phyloP scores from a whole-genome alignment of 2,888 invertebrate species.

The Gerris lacustris region DNA sequence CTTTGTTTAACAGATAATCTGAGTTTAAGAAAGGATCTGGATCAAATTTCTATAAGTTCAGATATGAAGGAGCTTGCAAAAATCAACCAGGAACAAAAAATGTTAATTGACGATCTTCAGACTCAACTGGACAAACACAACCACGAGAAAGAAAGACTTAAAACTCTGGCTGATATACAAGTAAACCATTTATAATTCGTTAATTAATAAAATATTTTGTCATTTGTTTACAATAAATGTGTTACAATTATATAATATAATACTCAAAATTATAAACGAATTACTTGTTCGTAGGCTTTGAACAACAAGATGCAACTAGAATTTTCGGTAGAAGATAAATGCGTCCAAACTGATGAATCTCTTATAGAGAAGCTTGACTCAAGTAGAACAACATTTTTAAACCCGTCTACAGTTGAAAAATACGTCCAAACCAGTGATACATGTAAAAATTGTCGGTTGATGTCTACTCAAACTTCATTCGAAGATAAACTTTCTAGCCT shows the following conservation, averaged over 20 bases:
- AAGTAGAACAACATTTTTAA: background rate
- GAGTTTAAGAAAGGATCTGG: background rate
- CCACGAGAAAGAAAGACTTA: conserved; percentile 47
- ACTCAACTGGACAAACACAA: conserved; percentile 23
- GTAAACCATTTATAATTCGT: conserved; percentile 25
- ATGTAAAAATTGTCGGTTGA: background rate
- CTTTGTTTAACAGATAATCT: background rate
- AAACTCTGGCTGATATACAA: conserved; percentile 46
- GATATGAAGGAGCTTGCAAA: conserved; percentile 37
- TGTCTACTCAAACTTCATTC: background rate
- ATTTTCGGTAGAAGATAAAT: conserved; percentile 33
- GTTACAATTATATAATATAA: no score
- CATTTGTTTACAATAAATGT: no score
- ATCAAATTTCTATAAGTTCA: conserved; percentile 14
- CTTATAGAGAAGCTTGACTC: background rate
- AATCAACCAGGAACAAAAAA: conserved; percentile 38
- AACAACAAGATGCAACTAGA: conserved; percentile 44
- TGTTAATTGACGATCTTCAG: conserved; percentile 34
- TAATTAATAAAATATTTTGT: no score
- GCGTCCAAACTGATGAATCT: conserved; percentile 1
- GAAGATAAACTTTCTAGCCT: conserved; percentile 4
- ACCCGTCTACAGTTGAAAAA: background rate
- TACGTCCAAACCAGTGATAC: background rate
- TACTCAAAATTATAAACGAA: no score
- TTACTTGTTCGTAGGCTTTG: conserved; percentile 36